A percentile compares a stretch with the other conserved stretches of the same genome.
Conservation (phyloP, 2,113 vertebrate genomes). For the Myotis yumanensis region DNA sequence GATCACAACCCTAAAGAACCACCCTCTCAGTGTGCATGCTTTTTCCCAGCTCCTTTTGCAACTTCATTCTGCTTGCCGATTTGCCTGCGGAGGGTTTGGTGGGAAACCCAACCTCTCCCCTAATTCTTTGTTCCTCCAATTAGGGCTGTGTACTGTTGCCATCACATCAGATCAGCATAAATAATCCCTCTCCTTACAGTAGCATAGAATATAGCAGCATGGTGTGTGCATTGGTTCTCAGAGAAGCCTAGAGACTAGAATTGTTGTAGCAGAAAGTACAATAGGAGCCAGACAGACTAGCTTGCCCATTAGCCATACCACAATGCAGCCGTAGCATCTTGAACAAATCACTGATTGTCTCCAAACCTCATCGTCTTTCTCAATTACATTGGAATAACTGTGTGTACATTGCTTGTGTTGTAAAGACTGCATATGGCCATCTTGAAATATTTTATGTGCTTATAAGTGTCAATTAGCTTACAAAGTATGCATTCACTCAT, state of each 20-base stretch:
- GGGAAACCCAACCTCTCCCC: slow-evolving; percentile 62
- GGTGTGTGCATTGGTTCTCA: background rate
- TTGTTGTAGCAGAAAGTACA: background rate
- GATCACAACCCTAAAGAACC: slow-evolving; percentile 51
- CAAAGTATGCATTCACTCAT: background rate
- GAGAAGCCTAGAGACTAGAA: background rate
- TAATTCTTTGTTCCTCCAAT: slow-evolving; percentile 64
- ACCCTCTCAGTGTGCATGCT: slow-evolving; percentile 48
- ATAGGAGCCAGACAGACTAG: background rate
- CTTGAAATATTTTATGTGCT: background rate
- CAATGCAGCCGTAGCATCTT: background rate
- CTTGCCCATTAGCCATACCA: background rate
- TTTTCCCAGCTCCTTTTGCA: slow-evolving; percentile 63
- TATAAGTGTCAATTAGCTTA: slow-evolving; percentile 16
- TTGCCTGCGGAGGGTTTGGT: slow-evolving; percentile 55
- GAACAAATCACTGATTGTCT: background rate
- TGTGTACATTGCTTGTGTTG: background rate
- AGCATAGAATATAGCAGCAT: background rate
- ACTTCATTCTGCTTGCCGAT: slow-evolving; percentile 38
- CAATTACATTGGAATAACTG: background rate
- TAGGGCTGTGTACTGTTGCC: slow-evolving; percentile 64
- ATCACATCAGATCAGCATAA: slow-evolving; percentile 51
- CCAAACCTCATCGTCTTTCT: background rate
- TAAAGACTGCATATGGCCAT: background rate
- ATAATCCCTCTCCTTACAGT: slow-evolving; percentile 42